Percentiles rank a stretch among this genome's conserved stretches.
Evolutionary conservation across 2,797 vertebrate genomes (phyloP).

Genomic region (Lepilemur septentrionalis): DNA sequence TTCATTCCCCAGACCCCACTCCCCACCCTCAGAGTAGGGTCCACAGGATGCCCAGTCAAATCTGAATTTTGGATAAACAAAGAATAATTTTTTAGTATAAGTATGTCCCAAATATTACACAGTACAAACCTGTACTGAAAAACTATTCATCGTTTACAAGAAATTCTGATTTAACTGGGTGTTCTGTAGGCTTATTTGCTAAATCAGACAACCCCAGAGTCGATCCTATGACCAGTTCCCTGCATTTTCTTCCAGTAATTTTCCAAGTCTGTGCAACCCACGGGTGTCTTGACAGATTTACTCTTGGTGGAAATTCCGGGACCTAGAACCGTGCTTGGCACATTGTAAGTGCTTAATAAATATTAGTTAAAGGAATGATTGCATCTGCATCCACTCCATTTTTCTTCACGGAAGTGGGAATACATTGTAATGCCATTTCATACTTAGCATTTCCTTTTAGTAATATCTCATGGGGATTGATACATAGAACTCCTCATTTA

Average conservation of each 20-base stretch:
- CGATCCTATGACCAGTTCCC: neutral
- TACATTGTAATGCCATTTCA: neutral
- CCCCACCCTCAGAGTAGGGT: no score
- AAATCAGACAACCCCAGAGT: neutral
- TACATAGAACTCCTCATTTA: neutral
- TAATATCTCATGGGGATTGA: neutral
- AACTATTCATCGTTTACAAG: neutral
- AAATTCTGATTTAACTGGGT: neutral
- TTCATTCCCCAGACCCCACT: neutral
- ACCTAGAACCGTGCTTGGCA: neutral
- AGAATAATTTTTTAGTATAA: neutral
- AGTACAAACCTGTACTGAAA: neutral
- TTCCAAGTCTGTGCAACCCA: neutral
- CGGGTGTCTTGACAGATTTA: neutral
- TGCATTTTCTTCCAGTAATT: neutral
- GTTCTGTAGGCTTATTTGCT: neutral
- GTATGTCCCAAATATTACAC: neutral
- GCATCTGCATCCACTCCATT: neutral
- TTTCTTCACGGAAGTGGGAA: neutral
- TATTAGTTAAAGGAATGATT: neutral
- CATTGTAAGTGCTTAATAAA: neutral
- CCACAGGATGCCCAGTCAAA: neutral
- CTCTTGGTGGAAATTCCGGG: neutral
- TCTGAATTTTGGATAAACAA: neutral
- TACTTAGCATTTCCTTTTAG: neutral